These are phyloP conservation scores for Manduca sexta DNA, from an alignment of 1,140 invertebrate genomes.

Conservation along the genomic window DNA sequence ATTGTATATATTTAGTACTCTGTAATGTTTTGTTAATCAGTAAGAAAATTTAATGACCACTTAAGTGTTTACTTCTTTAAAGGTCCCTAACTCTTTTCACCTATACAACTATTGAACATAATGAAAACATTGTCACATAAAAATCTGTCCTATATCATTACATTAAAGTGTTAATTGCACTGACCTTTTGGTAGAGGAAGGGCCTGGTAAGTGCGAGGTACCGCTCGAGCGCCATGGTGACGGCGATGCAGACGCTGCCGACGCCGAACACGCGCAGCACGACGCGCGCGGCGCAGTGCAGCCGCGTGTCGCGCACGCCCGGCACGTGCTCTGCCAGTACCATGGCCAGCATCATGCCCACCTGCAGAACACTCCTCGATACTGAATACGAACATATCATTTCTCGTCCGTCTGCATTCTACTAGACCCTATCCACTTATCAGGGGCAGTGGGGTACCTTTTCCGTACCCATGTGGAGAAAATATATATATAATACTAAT, in stretches of 20 bases:
- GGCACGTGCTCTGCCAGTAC: conserved; percentile 57
- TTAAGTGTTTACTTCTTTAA: too few species aligned
- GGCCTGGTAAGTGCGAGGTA: conserved; percentile 89
- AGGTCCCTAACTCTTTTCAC: too few species aligned
- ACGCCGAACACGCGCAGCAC: conserved; percentile 87
- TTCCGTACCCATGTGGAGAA: too few species aligned
- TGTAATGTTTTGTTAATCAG: too few species aligned
- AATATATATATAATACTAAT: too few species aligned
- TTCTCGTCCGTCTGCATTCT: not conserved
- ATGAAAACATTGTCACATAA: too few species aligned
- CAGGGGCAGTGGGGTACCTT: too few species aligned
- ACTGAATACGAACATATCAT: not conserved
- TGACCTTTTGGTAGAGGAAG: conserved; percentile 92
- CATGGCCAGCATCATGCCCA: conserved; percentile 77
- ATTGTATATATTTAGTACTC: too few species aligned
- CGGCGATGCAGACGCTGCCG: conserved; percentile 88
- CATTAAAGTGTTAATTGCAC: conserved; percentile 10
- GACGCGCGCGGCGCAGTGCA: conserved; percentile 81
- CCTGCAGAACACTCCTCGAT: conserved; percentile 46
- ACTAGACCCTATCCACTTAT: too few species aligned
- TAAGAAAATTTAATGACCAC: too few species aligned
- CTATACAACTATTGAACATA: too few species aligned
- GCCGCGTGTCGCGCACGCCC: conserved; percentile 42
- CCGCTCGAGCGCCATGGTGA: conserved; percentile 89
- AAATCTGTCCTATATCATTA: too few species aligned